phyloP scores from a whole-genome alignment of 37 sponge, comb jelly and placozoan species.

The Agelas oroides region DNA sequence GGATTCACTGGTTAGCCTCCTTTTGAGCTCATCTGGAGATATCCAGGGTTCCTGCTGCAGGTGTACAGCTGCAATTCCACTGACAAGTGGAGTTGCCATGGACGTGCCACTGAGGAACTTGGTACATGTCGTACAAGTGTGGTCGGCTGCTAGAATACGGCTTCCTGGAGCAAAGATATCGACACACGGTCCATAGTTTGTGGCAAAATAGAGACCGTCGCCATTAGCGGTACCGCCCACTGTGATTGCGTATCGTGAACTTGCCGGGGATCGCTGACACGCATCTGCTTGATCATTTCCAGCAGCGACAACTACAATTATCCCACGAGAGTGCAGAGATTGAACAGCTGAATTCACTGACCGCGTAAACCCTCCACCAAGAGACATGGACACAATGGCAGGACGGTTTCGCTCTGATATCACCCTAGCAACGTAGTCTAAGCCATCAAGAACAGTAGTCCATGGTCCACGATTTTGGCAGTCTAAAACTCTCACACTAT shows the following conservation, averaged over 20 bases:
- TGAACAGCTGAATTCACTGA: slow-evolving; percentile 47
- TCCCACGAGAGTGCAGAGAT: slow-evolving; percentile 31
- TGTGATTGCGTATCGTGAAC: slow-evolving; percentile 54
- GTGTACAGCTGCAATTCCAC: slow-evolving; percentile 66
- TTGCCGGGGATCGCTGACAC: slow-evolving; percentile 60
- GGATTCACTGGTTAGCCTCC: slow-evolving; percentile 19
- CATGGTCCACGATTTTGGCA: slow-evolving; percentile 55
- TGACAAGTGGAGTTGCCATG: slow-evolving; percentile 69
- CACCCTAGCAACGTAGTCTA: slow-evolving; percentile 39
- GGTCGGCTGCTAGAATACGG: slow-evolving; percentile 57
- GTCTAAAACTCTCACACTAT: slow-evolving; percentile 69
- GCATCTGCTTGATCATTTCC: slow-evolving; percentile 66
- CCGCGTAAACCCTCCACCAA: slow-evolving; percentile 23
- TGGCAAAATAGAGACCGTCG: slow-evolving; percentile 49
- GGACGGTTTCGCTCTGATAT: slow-evolving; percentile 28
- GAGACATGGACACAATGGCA: slow-evolving; percentile 69
- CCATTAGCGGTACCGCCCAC: slow-evolving; percentile 60
- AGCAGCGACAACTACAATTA: slow-evolving; percentile 67
- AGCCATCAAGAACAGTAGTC: slow-evolving; percentile 45
- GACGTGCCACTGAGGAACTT: slow-evolving; percentile 65
- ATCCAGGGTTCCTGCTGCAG: slow-evolving; percentile 64
- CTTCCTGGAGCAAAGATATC: slow-evolving; percentile 81
- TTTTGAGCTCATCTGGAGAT: slow-evolving; percentile 41
- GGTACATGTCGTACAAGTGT: slow-evolving; percentile 43
- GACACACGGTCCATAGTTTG: slow-evolving; percentile 74